Base-by-base conservation (phyloP, 2,113 vertebrate genomes). In the Lutjanus erythropterus region DNA sequence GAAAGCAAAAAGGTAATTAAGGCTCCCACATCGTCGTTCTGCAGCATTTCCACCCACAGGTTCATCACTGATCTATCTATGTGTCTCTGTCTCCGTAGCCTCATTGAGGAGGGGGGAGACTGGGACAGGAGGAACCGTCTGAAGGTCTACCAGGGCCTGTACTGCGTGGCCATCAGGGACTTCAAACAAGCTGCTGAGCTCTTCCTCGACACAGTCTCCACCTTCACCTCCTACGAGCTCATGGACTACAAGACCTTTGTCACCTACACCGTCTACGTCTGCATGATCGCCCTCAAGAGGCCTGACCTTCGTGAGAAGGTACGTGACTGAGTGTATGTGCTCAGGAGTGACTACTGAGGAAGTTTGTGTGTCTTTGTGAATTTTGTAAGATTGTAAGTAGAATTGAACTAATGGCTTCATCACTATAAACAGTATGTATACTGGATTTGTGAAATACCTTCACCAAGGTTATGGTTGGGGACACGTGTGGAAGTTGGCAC, bases 201-300 rank as follows among this genome's bases (percentile, higher is more conserved):
- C 55, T 99, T 99, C 90, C 96, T 99, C 1, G 98, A 99, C 89
- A 99, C 98, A 0, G 98, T 99, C 16, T 99, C 98, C 1, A 99
- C 98, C 0, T 99, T 99, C 82, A 99, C 98, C n/a, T 99, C 98
- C 29, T 99, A 99, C 2, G 98, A 99, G 90, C 97, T 99, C 42
- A 99, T 99, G 98, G 98, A 99, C 93, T 99, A 99, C 93, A 99
- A 98, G 93, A 99, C 98, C 0, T 99, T 99, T 68, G 98, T 99
- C 39, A 99, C 98, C 0, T 98, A 99, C 81, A 99, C 98, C 0
- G 98, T 99, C 50, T 99, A 98, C 0, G 98, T 99, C 91, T 98
- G 98, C 93, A 99, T 99, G 98, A 99, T 99, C 1, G 98, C 98
- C 0, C 94, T 99, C 53, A 97, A 99, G 86, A 96, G 98, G 86